A percentile compares a stretch with the other conserved stretches of the same genome.
Evolutionary conservation across 2,888 invertebrate species (phyloP).

Genomic region (Athetis lepigone): DNA sequence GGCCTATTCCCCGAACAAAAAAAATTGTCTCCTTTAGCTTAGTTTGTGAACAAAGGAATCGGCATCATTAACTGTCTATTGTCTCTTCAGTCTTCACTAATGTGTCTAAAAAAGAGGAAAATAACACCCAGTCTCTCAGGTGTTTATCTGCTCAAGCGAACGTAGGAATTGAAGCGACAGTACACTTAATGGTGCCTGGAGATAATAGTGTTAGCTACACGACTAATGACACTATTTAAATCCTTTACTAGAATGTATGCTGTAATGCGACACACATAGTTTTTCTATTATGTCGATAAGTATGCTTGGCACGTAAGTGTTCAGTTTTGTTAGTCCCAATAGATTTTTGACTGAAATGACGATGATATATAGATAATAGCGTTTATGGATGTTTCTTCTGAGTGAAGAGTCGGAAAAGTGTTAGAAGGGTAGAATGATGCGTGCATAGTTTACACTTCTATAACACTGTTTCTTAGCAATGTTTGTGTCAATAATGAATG

Average conservation of each 20-base stretch:
- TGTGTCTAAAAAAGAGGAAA: conserved; percentile 17
- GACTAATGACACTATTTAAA: conserved; percentile 8
- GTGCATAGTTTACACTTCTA: too few relatives aligned
- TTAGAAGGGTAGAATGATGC: background rate
- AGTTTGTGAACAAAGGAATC: too few relatives aligned
- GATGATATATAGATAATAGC: background rate
- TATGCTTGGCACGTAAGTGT: background rate
- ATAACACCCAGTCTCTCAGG: conserved; percentile 28
- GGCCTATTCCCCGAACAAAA: too few relatives aligned
- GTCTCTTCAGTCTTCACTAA: background rate
- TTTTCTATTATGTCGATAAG: background rate
- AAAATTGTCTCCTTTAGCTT: too few relatives aligned
- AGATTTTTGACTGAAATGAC: background rate
- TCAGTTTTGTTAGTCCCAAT: background rate
- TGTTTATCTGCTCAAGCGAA: conserved; percentile 34
- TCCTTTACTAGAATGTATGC: conserved; percentile 1
- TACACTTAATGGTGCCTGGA: conserved; percentile 26
- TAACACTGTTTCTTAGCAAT: too few relatives aligned
- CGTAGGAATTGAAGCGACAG: conserved; percentile 32
- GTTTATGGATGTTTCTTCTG: background rate
- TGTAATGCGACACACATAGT: background rate
- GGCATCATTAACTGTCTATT: too few relatives aligned
- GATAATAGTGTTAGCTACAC: conserved; percentile 21
- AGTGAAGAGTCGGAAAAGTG: background rate
- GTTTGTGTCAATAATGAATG: too few relatives aligned